Base-by-base conservation (phyloP, 2,888 invertebrate species). In the Dasysyrphus tricinctus region DNA sequence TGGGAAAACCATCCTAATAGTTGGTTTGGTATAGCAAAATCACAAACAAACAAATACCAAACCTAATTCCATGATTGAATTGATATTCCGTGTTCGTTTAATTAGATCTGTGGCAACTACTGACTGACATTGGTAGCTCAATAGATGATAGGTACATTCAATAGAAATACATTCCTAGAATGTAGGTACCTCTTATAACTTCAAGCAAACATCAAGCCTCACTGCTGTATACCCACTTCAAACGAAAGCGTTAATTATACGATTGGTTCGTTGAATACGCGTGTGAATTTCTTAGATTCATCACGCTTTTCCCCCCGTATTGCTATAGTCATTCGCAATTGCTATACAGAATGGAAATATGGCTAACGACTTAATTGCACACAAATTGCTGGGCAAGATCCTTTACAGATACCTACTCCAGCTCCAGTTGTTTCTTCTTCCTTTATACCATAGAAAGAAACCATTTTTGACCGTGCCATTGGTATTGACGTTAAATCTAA, bases 341-440 rank as follows among this genome's bases (percentile, higher is more conserved):
- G 24, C 63, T 39, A 16, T n/a, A 63, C 5, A 49, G 14, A 49
- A 67, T 49, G 34, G 32, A 47, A 57, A 39, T 70, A 44, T 39
- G 37, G 24, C 72, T 85, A 80, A 80, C 85, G 85, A 85, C 84
- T 80, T 80, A 85, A 85, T 85, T 85, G 19, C 59, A 76, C 84
- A 69, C 61, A 77, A 80, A 85, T 85, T 77, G 73, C 69, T 37
- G 24, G 16, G 37, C 56, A 11, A 73, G 80, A 77, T 73, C 80
- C 56, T 54, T 19, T 34, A 61, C 12, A 8, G 42, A 67, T 29
- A 63, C 47, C 32, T 34, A n/a, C 12, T 16, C 9, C 9, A 8
- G 7, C 19, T 19, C 19, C 37, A 37, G 75, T n/a, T 42, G 19
- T 44, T 44, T 47, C 24, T 61, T 56, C 47, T 14, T 29, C 37